Base-by-base conservation (phyloP, 2,797 vertebrate genomes). In the Scyliorhinus canicula region DNA sequence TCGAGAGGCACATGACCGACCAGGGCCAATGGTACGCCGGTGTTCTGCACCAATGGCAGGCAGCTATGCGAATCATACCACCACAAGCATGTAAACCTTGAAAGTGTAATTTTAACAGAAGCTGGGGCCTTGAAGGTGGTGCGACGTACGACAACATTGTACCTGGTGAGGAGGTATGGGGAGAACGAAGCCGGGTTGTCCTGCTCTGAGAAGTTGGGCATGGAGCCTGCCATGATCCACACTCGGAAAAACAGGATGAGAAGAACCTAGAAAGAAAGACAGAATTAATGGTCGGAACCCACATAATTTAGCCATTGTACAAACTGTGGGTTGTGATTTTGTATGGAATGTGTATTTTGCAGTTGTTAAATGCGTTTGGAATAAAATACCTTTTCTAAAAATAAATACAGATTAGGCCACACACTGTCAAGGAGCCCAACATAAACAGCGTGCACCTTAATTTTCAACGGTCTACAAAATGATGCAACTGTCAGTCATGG, bases 141-240 rank as follows among this genome's bases (percentile, higher is more conserved):
- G 9, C 14, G 19, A 40, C 86, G 16, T 57, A 24, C 8, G 40
- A 16, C 12, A 52, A 55, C 84, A 95, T 95, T 95, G 77, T 96
- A 99, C 99, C 99, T 99, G 1, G 98, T 99, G 95, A 99, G 98
- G 57, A 99, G 96, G 96, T 98, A 97, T 0, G 98, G 98, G 0
- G 98, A 99, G 97, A 99, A 99, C 5, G 99, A 99, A 95, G 99
- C 98, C 12, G 99, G 99, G 96, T 99, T 99, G 97, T 99, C 99
- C 96, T 99, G 99, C 96, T 99, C 99, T 0, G 99, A 99, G 96
- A 99, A 99, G 95, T 99, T 98, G 0, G 99, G 99, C 99, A 99
- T 99, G 95, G 99, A 99, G 85, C 98, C 99, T 95, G 98, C 99
- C 99, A 99, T 99, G 95, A 99, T 98, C 98, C 98, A 98, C 95